These are phyloP conservation scores for Candidula unifasciata DNA, from an alignment of 2,888 invertebrate species.

Conservation along the genomic window DNA sequence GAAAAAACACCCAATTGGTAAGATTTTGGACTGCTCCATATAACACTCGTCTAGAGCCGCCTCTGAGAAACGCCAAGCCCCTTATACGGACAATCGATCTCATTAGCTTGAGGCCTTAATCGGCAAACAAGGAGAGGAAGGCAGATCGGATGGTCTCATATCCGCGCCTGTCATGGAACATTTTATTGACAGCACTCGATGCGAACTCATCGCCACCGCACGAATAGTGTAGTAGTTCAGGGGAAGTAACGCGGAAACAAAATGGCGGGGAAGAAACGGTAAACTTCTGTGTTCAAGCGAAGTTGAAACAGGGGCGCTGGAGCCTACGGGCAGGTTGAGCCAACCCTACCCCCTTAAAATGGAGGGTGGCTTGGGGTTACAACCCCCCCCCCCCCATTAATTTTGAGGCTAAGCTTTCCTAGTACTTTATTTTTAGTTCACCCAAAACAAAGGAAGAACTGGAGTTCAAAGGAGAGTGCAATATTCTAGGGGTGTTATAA, in stretches of 20 bases:
- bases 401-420: too few relatives aligned
- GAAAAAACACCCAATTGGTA: too few relatives aligned
- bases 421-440: too few relatives aligned
- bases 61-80: neutral
- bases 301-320: too few relatives aligned
- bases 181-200: slow-evolving; percentile 12
- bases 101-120: slow-evolving; percentile 22
- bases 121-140: slow-evolving; percentile 19
- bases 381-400: too few relatives aligned
- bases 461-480: too few relatives aligned
- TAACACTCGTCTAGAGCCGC: neutral
- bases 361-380: too few relatives aligned
- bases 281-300: neutral
- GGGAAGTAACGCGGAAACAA: neutral
- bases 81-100: slow-evolving; percentile 13
- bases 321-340: too few relatives aligned
- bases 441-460: too few relatives aligned
- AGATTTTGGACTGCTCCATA: too few relatives aligned
- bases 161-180: neutral
- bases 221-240: neutral
- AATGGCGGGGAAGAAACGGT: neutral
- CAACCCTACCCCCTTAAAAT: too few relatives aligned
- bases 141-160: neutral
- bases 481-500: too few relatives aligned
- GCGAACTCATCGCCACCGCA: neutral